Base-by-base conservation (phyloP, 2,797 vertebrate genomes). In the Sebastes umbrosus region DNA sequence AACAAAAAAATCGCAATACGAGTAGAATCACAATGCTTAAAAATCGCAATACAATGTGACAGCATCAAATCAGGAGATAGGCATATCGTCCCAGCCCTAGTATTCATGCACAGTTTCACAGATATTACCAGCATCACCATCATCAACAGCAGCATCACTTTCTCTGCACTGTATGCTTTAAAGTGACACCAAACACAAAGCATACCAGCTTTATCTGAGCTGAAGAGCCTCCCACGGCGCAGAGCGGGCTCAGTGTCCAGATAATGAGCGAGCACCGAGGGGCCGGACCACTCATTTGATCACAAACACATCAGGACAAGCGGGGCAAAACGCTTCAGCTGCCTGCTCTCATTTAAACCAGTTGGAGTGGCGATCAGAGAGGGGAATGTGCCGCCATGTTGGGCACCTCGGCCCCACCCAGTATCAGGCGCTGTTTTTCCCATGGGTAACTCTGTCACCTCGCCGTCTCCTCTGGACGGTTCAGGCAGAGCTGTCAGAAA, bases 121-220 rank as follows among this genome's bases (percentile, higher is more conserved):
- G 67, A 75, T 16, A 34, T 75, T 16, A 13, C 4, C 25, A 32
- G 59, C 66, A 74, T 39, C 29, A 31, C 29, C 29, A 31, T 31
- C 29, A 31, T 31, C 46, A 69, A 50, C 32, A 58, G 62, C 36
- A 27, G 66, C 76, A 50, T 78, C 34, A 11, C 36, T 80, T 66
- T 59, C 32, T 36, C 27, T 70, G 60, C 59, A 75, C 63, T 72
- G 70, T 70, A 39, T 75, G 68, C 77, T 82, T 78, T 81, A 78
- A 86, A 84, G 82, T 84, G 79, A 87, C 87, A 90, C 69, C 69
- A 66, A 78, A 89, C 72, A 86, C 62, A 62, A 55, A 87, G 75
- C 87, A 89, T 90, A 86, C 79, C 86, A 59, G 77, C 73, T 84
- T 93, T 93, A 94, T 94, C 92, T 83, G 75, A 84, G 74, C 65